Evolutionary conservation across 2,888 invertebrate genomes (phyloP), one percentile per base, ranked within the genome.

Genomic region (Tachina grossa): DNA sequence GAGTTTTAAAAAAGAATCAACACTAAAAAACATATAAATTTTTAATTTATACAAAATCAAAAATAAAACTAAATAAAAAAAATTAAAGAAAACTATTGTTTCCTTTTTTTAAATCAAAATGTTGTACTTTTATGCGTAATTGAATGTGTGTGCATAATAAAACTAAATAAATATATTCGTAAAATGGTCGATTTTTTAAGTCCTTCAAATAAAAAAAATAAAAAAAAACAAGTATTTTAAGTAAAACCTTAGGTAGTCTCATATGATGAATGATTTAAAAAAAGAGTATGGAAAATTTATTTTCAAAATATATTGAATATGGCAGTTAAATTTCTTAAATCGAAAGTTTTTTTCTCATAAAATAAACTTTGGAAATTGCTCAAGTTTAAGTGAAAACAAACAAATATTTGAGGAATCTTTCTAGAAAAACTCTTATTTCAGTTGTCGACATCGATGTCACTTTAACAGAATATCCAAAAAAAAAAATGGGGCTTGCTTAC

Each of bases 161-260:
- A 31, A 31, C 13, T 59, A 57, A 51, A n/a, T 16, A 72, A 55
- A 47, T 53, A 55, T 41, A 19, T 16, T 63, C 31, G 71, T 76
- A 55, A 82, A 51, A 49, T 71, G 13, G 10, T 72, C 22, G 59
- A 66, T 66, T 76, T 78, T 76, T 57, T 49, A 49, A 47, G 51
- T 71, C n/a, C 13, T 51, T 45, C 10, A 79, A 75, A 16, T 19
- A 41, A 65, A 68, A 6, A 2, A 47, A 66, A 45, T n/a, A 6
- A 47, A 47, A 41, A 51, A 51, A 51, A 63, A 63, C 45, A 61
- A 80, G 66, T n/a, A 65, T 47, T 72, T 47, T 83, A 86, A 83
- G 72, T 79, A 65, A 49, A 22, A 39, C 9, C 69, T 72, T 85
- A 85, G 83, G 79, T 85, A 83, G 79, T 85, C 87, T 76, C 61